These are phyloP conservation scores for Gryon sp. DNA, from an alignment of 1,140 invertebrate species.

Conservation along the genomic window DNA sequence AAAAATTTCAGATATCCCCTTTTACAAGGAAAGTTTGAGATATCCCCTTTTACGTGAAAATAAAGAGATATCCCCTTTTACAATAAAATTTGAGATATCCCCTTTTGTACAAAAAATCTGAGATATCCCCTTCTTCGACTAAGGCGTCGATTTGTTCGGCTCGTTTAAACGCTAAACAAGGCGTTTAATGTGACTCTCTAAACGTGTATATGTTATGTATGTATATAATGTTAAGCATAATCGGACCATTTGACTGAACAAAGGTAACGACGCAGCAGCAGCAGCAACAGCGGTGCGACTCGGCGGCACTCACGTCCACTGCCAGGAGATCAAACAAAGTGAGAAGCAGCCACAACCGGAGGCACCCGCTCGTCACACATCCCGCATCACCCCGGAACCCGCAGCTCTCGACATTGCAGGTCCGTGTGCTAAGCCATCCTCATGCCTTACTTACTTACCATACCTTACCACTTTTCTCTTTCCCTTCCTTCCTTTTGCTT, in stretches of 20 bases:
- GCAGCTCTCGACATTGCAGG: conserved; percentile 82
- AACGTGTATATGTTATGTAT: too few relatives aligned
- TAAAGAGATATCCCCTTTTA: too few relatives aligned
- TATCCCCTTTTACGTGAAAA: too few relatives aligned
- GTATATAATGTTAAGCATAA: conserved; percentile 64
- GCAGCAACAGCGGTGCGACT: conserved; percentile 74
- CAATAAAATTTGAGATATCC: too few relatives aligned
- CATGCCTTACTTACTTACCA: conserved; percentile 50
- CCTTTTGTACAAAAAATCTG: too few relatives aligned
- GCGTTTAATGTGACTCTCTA: conserved; percentile 42
- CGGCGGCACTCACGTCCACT: conserved; percentile 66
- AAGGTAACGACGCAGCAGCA: conserved; percentile 74
- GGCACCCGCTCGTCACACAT: conserved; percentile 72
- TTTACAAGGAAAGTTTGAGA: too few relatives aligned
- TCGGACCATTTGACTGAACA: conserved; percentile 67
- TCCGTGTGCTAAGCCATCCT: conserved; percentile 67
- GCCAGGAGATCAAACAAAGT: conserved; percentile 74
- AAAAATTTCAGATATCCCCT: too few relatives aligned
- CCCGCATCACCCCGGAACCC: conserved; percentile 80
- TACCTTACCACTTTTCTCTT: conserved; percentile 29
- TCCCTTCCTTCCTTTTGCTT: not conserved
- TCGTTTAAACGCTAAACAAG: conserved; percentile 17
- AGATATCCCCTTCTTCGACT: too few relatives aligned
- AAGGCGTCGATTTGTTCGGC: conserved; percentile 4
- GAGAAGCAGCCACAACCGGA: conserved; percentile 72